Percentiles rank a stretch among this genome's conserved stretches.
Conservation (phyloP, 2,888 invertebrate species). For the Dendrolimus pini region DNA sequence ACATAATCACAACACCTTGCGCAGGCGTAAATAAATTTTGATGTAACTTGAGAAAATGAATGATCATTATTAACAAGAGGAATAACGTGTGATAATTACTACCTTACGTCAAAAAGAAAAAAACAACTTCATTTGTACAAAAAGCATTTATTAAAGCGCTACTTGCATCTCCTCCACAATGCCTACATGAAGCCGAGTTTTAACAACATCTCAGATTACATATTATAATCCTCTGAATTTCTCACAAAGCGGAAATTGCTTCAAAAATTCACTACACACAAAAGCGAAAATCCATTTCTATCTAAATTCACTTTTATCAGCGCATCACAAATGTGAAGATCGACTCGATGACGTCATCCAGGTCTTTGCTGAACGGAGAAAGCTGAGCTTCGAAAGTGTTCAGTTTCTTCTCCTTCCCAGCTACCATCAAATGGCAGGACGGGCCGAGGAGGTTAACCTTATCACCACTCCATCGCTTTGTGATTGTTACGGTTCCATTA, state of each 20-base stretch:
- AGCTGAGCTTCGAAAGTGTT: conserved; percentile 56
- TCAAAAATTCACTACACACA: conserved; percentile 19
- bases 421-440: conserved; percentile 48
- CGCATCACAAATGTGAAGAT: conserved; percentile 70
- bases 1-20: too few relatives aligned
- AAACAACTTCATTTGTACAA: not conserved
- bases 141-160: not conserved
- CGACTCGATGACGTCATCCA: conserved; percentile 67
- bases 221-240: not conserved
- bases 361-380: conserved; percentile 64
- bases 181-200: too few relatives aligned
- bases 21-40: too few relatives aligned
- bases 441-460: conserved; percentile 53
- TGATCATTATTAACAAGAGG: not conserved
- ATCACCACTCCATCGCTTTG: conserved; percentile 51
- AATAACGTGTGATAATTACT: not conserved
- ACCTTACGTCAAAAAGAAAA: not conserved
- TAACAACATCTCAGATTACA: not conserved
- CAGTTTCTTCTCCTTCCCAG: conserved; percentile 49
- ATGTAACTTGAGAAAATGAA: too few relatives aligned
- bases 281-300: conserved; percentile 19
- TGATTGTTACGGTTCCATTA: conserved; percentile 48
- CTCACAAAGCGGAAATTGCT: not conserved
- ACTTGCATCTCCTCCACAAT: not conserved
- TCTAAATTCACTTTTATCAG: conserved; percentile 27